phyloP scores from a whole-genome alignment of 2,797 vertebrate species.

The Pantherophis alleghaniensis region DNA sequence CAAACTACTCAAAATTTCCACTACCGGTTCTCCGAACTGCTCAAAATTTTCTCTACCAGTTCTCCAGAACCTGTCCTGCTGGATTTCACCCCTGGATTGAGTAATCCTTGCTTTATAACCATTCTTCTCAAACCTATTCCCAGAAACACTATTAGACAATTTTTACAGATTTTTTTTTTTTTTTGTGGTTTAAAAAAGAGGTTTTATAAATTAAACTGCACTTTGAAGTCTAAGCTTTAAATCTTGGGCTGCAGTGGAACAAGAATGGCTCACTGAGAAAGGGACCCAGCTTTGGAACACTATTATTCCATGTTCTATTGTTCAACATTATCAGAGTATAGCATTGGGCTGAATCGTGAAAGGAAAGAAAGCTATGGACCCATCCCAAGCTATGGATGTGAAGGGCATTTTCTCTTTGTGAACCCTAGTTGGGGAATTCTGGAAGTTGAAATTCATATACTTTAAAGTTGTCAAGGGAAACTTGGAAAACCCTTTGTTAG shows the following conservation, averaged over 20 bases:
- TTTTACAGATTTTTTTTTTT: background rate
- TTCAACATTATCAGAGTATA: background rate
- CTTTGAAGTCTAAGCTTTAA: background rate
- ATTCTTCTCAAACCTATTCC: background rate
- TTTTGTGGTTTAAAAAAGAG: background rate
- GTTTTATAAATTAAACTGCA: background rate
- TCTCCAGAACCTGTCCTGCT: no score
- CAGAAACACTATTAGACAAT: background rate
- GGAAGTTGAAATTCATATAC: background rate
- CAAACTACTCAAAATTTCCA: no score
- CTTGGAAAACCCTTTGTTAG: background rate
- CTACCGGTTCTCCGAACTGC: no score
- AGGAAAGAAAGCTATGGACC: background rate
- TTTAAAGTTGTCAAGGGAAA: background rate
- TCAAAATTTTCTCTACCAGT: no score
- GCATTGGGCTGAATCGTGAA: background rate
- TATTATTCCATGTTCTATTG: background rate
- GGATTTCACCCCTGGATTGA: background rate
- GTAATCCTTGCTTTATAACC: background rate
- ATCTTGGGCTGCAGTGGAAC: rapidly evolving
- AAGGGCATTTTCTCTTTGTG: background rate
- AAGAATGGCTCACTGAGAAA: background rate
- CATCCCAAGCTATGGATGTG: background rate
- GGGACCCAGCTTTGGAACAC: background rate
- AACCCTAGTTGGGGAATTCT: background rate